phyloP scores from a whole-genome alignment of 2,888 invertebrate genomes.

The Alsophila aescularia region DNA sequence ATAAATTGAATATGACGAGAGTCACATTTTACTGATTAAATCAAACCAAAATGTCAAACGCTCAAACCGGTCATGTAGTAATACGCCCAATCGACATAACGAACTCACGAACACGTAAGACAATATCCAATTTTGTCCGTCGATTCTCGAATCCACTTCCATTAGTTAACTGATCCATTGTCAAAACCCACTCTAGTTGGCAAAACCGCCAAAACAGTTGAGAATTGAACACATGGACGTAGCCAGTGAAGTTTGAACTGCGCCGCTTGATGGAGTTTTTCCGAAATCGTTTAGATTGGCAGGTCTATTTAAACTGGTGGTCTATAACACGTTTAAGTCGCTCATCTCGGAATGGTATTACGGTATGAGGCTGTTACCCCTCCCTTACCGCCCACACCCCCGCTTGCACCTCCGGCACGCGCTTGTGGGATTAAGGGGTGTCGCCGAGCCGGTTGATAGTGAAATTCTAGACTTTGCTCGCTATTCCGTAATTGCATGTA shows the following conservation, averaged over 20 bases:
- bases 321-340: constrained; percentile 79
- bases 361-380: constrained; percentile 64
- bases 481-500: constrained; percentile 33
- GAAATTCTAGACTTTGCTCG: constrained; percentile 35
- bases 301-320: constrained; percentile 60
- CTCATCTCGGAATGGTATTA: constrained; percentile 83
- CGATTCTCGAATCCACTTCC: constrained; percentile 60
- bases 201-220: constrained; percentile 75
- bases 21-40: constrained; percentile 7
- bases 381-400: constrained; percentile 39
- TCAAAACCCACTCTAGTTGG: constrained; percentile 77
- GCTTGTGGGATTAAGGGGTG: constrained; percentile 70
- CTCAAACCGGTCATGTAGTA: constrained; percentile 47
- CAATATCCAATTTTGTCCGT: constrained; percentile 67
- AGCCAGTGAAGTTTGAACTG: constrained; percentile 56
- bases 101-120: constrained; percentile 54
- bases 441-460: constrained; percentile 44
- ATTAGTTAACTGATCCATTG: constrained; percentile 79
- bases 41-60: constrained; percentile 34
- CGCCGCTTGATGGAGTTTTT: constrained; percentile 46
- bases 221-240: constrained; percentile 60
- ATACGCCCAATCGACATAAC: constrained; percentile 48
- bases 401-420: constrained; percentile 62
- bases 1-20: neutral
- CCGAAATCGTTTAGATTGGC: constrained; percentile 38